phyloP scores from a whole-genome alignment of 2,113 vertebrate species.

The Periophthalmodon schlosseri region DNA sequence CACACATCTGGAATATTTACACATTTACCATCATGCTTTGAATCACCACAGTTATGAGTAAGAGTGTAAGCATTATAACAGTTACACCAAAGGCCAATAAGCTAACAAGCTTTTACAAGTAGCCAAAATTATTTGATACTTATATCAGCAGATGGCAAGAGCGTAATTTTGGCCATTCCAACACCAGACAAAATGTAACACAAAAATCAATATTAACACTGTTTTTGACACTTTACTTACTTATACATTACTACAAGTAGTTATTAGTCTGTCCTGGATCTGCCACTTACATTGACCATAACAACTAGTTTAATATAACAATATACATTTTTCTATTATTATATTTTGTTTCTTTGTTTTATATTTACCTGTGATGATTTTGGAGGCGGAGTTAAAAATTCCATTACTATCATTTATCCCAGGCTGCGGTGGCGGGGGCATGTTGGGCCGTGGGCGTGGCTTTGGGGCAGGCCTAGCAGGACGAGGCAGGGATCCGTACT shows the following conservation, averaged over 20 bases:
- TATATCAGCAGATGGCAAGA: slow-evolving; percentile 25
- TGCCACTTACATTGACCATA: neutral
- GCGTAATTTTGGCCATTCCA: slow-evolving; percentile 6
- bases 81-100: slow-evolving; percentile 56
- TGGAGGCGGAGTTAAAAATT: slow-evolving; percentile 80
- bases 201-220: neutral
- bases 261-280: neutral
- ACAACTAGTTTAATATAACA: neutral
- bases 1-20: slow-evolving; percentile 96
- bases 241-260: neutral
- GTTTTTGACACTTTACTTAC: neutral
- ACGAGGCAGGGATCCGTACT: slow-evolving; percentile 80
- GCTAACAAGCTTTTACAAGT: slow-evolving; percentile 32
- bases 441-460: slow-evolving; percentile 83
- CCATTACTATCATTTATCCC: slow-evolving; percentile 45
- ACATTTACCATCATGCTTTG: slow-evolving; percentile 87
- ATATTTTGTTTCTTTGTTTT: neutral
- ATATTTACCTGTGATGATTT: slow-evolving; percentile 87
- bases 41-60: slow-evolving; percentile 54
- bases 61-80: slow-evolving; percentile 43
- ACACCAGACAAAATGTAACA: slow-evolving; percentile 2
- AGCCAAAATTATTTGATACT: slow-evolving; percentile 44
- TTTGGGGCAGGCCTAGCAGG: slow-evolving; percentile 86
- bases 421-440: slow-evolving; percentile 90
- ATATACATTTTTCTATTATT: neutral